Base-by-base conservation (phyloP, 2,113 vertebrate species). In the Microcebus ravelobensis region DNA sequence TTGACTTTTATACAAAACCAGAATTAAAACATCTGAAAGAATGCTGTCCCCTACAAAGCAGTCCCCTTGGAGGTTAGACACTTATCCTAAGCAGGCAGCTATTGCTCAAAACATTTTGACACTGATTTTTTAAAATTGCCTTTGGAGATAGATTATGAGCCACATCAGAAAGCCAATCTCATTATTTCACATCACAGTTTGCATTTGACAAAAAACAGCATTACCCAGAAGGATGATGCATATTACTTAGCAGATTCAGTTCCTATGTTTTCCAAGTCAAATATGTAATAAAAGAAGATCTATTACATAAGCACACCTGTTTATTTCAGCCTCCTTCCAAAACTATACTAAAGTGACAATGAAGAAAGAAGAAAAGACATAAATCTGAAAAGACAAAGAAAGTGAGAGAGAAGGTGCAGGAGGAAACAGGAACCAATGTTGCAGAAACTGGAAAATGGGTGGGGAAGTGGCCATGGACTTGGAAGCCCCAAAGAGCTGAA, bases 211-310 rank as follows among this genome's bases (percentile, higher is more conserved):
- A 95, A 96, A 96, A 84, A 70, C 55, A 76, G 83, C 91, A 83
- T 97, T 83, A 88, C 39, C 89, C 93, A 95, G 96, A 96, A 98
- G 91, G 86, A 95, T 91, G 95, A 90, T 87, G 96, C 68, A 89
- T 94, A 89, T 91, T 91, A 96, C 86, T 96, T 91, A 96, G 93
- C 91, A 96, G 96, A 96, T 96, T 96, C 79, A 89, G 89, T 80
- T 94, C 55, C 83, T 91, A 13, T 80, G 87, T 95, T 98, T 96
- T 89, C 93, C 68, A 67, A 96, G 86, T 97, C 97, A 97, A 93
- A 96, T 86, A 83, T 70, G 86, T 91, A 96, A 97, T 98, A 96
- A 97, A 97, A 93, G 79, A 98, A 94, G 96, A 97, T 98, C 86
- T 94, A 95, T 97, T 89, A 80, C 29, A 87, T 82, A 93, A 96